These are phyloP conservation scores for Lochmaea capreae DNA, from an alignment of 2,888 invertebrate genomes.

Conservation along the genomic window DNA sequence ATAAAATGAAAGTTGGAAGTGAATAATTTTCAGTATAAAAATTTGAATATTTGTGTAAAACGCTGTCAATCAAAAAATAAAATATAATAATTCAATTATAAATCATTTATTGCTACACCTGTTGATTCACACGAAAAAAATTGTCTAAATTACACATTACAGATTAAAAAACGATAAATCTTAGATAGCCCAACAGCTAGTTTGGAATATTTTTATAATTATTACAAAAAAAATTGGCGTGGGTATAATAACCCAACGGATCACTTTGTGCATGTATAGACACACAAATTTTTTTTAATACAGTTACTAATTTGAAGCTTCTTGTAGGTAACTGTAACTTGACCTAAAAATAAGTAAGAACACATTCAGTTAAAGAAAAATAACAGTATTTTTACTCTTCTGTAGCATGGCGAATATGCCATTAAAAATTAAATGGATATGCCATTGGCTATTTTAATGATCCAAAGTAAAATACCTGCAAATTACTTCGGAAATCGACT, in stretches of 20 bases:
- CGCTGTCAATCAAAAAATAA: too few relatives aligned
- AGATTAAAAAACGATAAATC: neutral
- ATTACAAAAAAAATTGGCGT: neutral
- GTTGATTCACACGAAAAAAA: too few relatives aligned
- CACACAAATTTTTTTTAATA: slow-evolving; percentile 9
- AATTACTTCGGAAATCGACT: slow-evolving; percentile 1
- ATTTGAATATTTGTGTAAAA: too few relatives aligned
- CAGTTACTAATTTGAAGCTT: slow-evolving; percentile 30
- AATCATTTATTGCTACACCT: too few relatives aligned
- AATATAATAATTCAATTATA: too few relatives aligned
- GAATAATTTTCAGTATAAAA: too few relatives aligned
- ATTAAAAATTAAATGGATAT: slow-evolving; percentile 8
- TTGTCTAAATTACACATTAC: too few relatives aligned
- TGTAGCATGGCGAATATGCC: slow-evolving; percentile 23
- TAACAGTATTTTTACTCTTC: slow-evolving; percentile 25
- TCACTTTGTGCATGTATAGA: neutral
- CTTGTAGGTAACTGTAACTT: slow-evolving; percentile 26
- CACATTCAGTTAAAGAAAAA: slow-evolving; percentile 14
- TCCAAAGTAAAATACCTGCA: neutral
- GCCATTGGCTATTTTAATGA: slow-evolving; percentile 6
- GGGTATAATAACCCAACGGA: neutral
- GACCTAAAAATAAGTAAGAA: slow-evolving; percentile 20
- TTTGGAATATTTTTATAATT: neutral
- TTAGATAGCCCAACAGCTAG: neutral
- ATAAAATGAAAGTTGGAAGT: too few relatives aligned